Evolutionary conservation across 1,140 invertebrate genomes (phyloP), one percentile per base, ranked within the genome.

Genomic region (Ips typographus): DNA sequence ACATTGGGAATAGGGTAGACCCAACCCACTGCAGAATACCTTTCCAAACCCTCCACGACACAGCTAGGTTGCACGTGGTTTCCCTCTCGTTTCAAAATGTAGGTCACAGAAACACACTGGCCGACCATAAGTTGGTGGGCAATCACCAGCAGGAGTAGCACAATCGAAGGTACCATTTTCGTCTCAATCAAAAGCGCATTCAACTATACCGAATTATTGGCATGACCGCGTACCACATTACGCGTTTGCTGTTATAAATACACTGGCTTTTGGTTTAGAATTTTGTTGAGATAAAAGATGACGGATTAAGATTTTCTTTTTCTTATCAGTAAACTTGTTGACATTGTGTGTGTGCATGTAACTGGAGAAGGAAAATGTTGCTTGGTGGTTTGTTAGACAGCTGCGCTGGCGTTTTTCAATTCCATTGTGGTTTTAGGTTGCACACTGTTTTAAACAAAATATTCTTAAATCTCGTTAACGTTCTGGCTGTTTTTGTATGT

Each of bases 11-110:
- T 63, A 6, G 75, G 75, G 59, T 75, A 77, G 2, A 75, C 55
- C 75, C 75, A 77, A 36, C 74, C 75, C 8, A 77, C 61, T 1
- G 59, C 75, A 3, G 61, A 40, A 62, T 77, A 77, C 42, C 75
- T 68, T 40, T 74, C 72, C 40, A 72, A 65, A 47, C 72, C 75
- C 55, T 77, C 74, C 0, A 71, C 74, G 22, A 77, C 69, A 69
- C 75, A 77, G 55, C 63, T 77, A 36, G 75, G 75, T 42, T 72
- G 61, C 0, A 74, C 37, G 7, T 57, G 49, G 47, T 58, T 47
- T 39, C 49, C 43, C 4, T 73, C 70, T 53, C 65, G 73, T 63
- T 74, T 74, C 6, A 77, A 49, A 36, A 77, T 75, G 56, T 77
- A 77, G 2, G 74, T 77, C 64, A 77, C 49, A 47, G 72, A 71